These are phyloP conservation scores for Timandra comae DNA, from an alignment of 2,888 invertebrate species.

Conservation along the genomic window DNA sequence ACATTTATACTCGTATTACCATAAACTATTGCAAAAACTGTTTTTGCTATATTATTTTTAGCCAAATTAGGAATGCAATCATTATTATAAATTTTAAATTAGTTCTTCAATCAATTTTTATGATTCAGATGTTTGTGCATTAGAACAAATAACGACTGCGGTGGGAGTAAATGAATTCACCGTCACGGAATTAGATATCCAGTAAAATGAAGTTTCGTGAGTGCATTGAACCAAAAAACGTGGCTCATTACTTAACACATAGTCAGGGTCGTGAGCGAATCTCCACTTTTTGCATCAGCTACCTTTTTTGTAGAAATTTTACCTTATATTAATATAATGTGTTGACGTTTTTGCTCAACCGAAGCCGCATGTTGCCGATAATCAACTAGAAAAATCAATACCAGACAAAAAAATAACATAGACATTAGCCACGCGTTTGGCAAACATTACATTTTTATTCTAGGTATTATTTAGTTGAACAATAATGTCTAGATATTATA, in stretches of 20 bases:
- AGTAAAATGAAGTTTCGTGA: conserved; percentile 62
- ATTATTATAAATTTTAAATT: conserved; percentile 16
- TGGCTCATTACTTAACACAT: conserved; percentile 67
- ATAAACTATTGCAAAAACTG: conserved; percentile 23
- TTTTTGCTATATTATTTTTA: conserved; percentile 8
- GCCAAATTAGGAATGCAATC: conserved; percentile 5
- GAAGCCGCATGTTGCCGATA: conserved; percentile 32
- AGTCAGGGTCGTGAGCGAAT: conserved; percentile 54
- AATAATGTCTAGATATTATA: conserved; percentile 22
- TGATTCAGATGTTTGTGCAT: too few relatives aligned
- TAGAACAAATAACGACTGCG: too few relatives aligned
- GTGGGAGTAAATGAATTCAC: conserved; percentile 52
- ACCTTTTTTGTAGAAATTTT: conserved; percentile 48
- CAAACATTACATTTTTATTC: conserved; percentile 30
- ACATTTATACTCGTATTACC: conserved; percentile 29
- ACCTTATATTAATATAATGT: conserved; percentile 50
- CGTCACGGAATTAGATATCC: conserved; percentile 54
- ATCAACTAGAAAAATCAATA: conserved; percentile 44
- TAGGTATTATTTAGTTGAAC: conserved; percentile 29
- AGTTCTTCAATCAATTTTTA: too few relatives aligned
- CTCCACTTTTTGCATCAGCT: conserved; percentile 52
- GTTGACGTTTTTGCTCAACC: conserved; percentile 47
- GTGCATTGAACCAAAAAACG: conserved; percentile 73
- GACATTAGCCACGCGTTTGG: conserved; percentile 23
- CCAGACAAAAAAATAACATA: conserved; percentile 29